These are phyloP conservation scores for Eudasyphora cyanicolor DNA, from an alignment of 2,888 invertebrate genomes.

Conservation along the genomic window DNA sequence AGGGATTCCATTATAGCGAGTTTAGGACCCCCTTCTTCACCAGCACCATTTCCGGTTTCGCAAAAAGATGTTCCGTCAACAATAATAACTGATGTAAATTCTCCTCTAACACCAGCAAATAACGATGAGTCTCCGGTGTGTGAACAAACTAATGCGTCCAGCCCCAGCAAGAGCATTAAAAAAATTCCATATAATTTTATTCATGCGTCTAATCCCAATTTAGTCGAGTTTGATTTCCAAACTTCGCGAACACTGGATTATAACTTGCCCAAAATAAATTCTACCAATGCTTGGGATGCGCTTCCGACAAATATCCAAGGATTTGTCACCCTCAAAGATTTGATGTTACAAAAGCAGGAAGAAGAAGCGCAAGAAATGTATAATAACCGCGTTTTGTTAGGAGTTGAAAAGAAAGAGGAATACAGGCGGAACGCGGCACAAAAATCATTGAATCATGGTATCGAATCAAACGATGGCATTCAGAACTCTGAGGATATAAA, in stretches of 20 bases:
- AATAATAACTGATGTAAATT: conserved; percentile 30
- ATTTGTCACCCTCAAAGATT: conserved; percentile 88
- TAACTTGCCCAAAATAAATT: conserved; percentile 78
- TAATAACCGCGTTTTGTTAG: conserved; percentile 82
- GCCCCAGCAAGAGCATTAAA: conserved; percentile 76
- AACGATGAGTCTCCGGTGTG: conserved; percentile 33
- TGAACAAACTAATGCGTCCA: conserved; percentile 52
- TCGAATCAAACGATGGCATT: conserved; percentile 27
- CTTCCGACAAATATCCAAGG: conserved; percentile 83
- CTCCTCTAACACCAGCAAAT: conserved; percentile 35
- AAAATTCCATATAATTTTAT: conserved; percentile 83
- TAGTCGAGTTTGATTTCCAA: conserved; percentile 83
- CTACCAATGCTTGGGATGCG: conserved; percentile 78
- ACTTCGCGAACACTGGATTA: conserved; percentile 77
- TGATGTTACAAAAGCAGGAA: conserved; percentile 88
- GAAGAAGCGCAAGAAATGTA: conserved; percentile 85
- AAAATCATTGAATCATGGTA: conserved; percentile 24
- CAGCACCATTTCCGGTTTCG: conserved; percentile 71
- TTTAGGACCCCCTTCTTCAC: conserved; percentile 73
- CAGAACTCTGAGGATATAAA: conserved; percentile 63
- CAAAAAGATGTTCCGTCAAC: conserved; percentile 23
- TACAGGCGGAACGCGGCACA: conserved; percentile 62
- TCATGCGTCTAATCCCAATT: conserved; percentile 87
- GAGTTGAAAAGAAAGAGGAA: conserved; percentile 80
- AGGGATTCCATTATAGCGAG: conserved; percentile 57